Percentiles rank a stretch among this genome's conserved stretches.
Conservation (phyloP, 1,140 invertebrate genomes). For the Aphelenchoides besseyi region DNA sequence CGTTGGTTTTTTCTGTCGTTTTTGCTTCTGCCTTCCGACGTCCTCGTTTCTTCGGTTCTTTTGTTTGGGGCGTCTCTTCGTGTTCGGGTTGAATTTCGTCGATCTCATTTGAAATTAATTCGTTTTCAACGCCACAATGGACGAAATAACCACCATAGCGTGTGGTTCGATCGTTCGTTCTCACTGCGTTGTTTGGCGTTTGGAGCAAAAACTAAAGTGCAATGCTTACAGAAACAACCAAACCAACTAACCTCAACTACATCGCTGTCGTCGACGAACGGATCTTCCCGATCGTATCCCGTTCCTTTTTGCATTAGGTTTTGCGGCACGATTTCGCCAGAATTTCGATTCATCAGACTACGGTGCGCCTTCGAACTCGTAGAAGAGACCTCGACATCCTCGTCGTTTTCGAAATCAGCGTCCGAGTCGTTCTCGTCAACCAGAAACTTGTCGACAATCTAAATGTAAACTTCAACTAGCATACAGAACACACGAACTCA, state of each 20-base stretch:
- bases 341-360: not conserved
- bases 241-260: not conserved
- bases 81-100: not conserved
- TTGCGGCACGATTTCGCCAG: not conserved
- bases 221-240: not conserved
- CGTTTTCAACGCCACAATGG: not conserved
- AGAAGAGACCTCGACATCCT: not conserved
- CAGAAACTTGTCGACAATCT: not conserved
- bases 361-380: not conserved
- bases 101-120: not conserved
- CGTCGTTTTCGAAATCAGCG: not conserved
- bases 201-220: not conserved
- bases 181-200: not conserved
- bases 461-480: not conserved
- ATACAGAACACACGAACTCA: not conserved
- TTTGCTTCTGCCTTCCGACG: not conserved
- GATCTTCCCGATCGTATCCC: not conserved
- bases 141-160: not conserved
- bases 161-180: not conserved
- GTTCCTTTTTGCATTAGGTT: not conserved
- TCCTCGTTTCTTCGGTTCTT: not conserved
- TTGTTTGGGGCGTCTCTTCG: not conserved
- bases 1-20: not conserved
- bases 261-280: conserved; percentile 4
- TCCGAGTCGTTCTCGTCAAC: not conserved